Evolutionary conservation across 1,140 invertebrate species (phyloP), one percentile per base, ranked within the genome.

Genomic region (Brachionus koreanus): DNA sequence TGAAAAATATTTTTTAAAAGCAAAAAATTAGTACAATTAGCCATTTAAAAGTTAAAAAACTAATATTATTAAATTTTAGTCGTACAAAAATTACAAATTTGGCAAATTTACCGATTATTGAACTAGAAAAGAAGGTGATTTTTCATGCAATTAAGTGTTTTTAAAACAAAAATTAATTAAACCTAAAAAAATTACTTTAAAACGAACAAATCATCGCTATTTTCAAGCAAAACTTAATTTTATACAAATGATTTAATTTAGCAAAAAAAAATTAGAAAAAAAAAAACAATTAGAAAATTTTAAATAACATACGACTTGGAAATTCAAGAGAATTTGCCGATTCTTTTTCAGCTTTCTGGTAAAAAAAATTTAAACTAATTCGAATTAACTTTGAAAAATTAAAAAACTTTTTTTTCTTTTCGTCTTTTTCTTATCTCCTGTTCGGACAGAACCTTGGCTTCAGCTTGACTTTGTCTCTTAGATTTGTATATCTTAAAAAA

Each of bases 381-480:
- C 10, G 9, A 1, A 82, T 16, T 57, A 74, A 81, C 35, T 52
- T 82, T 52, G 9, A 79, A 46, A 12, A 42, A 25, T 42, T 82
- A 83, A 79, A 63, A 35, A 10, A 88, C 87, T 86, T 86, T 87
- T 84, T 87, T 86, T 42, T 86, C 86, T 84, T 86, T 87, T 75
- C 77, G 33, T 77, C 88, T 83, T 83, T 87, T 89, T 83, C 87
- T 88, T 72, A 86, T 89, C 79, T 89, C 87, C 29, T 88, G 88
- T 75, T 88, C 87, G n/a, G 86, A 88, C 84, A 87, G 87, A 76
- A 89, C 85, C 72, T 87, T 88, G 72, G 88, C 85, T 83, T 89
- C 87, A 6, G 86, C 88, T 84, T 87, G 88, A 19, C 87, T 87
- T 10, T 87, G 74, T 42, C 86, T 85, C 42, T 86, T 85, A 13